These are phyloP conservation scores for Nebria brevicollis DNA, from an alignment of 2,888 invertebrate genomes.

Conservation along the genomic window DNA sequence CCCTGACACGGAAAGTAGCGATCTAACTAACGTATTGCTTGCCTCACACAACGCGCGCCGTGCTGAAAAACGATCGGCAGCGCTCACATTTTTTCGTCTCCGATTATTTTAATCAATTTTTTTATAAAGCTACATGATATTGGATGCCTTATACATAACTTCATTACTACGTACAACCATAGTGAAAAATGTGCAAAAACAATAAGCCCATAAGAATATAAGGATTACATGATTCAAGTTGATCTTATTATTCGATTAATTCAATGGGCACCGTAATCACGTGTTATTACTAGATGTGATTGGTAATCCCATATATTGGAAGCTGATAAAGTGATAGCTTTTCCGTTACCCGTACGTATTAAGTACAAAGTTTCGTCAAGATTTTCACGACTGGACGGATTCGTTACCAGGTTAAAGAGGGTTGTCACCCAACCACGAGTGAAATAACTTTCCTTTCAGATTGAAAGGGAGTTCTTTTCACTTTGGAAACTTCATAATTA, in stretches of 20 bases:
- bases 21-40: slow-evolving; percentile 38
- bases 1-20: slow-evolving; percentile 34
- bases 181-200: no score
- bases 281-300: neutral
- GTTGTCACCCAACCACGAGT: slow-evolving; percentile 45
- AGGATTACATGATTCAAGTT: neutral
- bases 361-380: slow-evolving; percentile 34
- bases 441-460: slow-evolving; percentile 40
- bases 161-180: no score
- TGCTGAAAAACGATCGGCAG: slow-evolving; percentile 29
- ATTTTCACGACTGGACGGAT: slow-evolving; percentile 41
- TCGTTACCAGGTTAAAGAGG: slow-evolving; percentile 45
- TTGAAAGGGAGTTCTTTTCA: slow-evolving; percentile 5
- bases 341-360: slow-evolving; percentile 12
- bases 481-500: neutral
- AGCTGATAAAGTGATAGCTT: slow-evolving; percentile 40
- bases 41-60: neutral
- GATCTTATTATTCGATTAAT: neutral
- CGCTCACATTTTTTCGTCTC: neutral
- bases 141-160: no score
- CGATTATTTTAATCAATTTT: no score
- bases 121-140: no score
- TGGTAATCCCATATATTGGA: slow-evolving; percentile 25
- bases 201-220: no score
- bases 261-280: neutral